phyloP scores from a whole-genome alignment of 1,140 invertebrate species.

The Drosophila pectinifera region DNA sequence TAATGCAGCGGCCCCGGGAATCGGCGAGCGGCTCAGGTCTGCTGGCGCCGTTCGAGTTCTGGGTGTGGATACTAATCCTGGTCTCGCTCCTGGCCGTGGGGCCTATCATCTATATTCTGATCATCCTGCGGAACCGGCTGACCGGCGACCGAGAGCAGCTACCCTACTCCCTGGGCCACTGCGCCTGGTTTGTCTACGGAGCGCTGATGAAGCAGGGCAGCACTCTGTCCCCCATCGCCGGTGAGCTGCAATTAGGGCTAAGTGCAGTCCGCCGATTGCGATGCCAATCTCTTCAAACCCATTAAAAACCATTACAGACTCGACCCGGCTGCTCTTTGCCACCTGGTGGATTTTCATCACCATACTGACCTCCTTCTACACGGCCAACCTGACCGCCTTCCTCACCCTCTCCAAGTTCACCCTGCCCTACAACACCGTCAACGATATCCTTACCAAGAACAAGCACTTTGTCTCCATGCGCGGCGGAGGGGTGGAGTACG shows the following conservation, averaged over 20 bases:
- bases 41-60: slow-evolving; percentile 90
- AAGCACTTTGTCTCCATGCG: slow-evolving; percentile 89
- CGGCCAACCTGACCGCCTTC: slow-evolving; percentile 95
- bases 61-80: slow-evolving; percentile 92
- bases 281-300: slow-evolving; percentile 66
- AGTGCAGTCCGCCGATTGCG: slow-evolving; percentile 59
- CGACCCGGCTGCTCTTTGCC: slow-evolving; percentile 92
- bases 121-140: slow-evolving; percentile 87
- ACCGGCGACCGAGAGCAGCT: slow-evolving; percentile 86
- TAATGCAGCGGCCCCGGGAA: slow-evolving; percentile 91
- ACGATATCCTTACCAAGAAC: slow-evolving; percentile 89
- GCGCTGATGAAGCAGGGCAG: slow-evolving; percentile 95
- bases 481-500: slow-evolving; percentile 89
- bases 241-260: slow-evolving; percentile 85
- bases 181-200: slow-evolving; percentile 94
- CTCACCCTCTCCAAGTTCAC: slow-evolving; percentile 93
- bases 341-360: slow-evolving; percentile 97
- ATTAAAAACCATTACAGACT: slow-evolving; percentile 87
- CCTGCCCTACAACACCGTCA: slow-evolving; percentile 89
- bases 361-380: slow-evolving; percentile 95
- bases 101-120: slow-evolving; percentile 91
- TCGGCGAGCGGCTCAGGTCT: slow-evolving; percentile 93
- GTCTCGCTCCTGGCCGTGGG: slow-evolving; percentile 90
- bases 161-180: slow-evolving; percentile 88
- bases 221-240: slow-evolving; percentile 90